Conservation (phyloP, 1,140 invertebrate species). For the Pseudomyrmex cubaensis region DNA sequence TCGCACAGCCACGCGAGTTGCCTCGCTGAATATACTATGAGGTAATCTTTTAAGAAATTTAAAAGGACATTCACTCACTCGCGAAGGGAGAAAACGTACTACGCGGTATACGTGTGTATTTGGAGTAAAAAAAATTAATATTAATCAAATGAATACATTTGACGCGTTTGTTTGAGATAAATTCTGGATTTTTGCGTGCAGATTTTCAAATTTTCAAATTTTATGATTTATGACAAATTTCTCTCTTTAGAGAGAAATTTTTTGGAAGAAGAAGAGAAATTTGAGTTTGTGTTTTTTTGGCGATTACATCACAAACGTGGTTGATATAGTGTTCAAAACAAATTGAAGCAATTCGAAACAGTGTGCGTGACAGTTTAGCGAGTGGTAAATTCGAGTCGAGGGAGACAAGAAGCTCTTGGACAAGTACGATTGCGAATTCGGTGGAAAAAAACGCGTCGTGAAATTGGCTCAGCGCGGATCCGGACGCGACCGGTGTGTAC, state of each 20-base stretch:
- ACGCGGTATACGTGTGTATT: background rate
- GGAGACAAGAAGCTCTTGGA: background rate
- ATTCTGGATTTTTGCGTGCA: no score
- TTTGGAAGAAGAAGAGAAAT: no score
- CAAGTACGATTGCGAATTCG: constrained; percentile 53
- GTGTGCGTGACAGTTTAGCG: constrained; percentile 19
- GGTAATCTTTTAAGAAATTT: constrained; percentile 65
- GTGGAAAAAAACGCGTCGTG: constrained; percentile 31
- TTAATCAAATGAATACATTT: constrained; percentile 12
- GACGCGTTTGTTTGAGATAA: background rate
- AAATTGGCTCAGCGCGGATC: constrained; percentile 48
- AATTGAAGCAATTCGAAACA: background rate
- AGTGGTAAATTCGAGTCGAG: background rate
- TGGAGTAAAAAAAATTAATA: constrained; percentile 1
- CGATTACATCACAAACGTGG: background rate
- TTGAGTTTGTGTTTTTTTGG: background rate
- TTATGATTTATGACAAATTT: no score
- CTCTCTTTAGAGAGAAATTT: no score
- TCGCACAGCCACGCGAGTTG: constrained; percentile 61
- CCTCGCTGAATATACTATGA: constrained; percentile 67
- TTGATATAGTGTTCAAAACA: background rate
- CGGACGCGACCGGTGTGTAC: constrained; percentile 13
- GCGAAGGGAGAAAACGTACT: background rate
- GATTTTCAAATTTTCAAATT: no score
- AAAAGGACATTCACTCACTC: constrained; percentile 18